A percentile compares a stretch with the other conserved stretches of the same genome.
Conservation (phyloP, 1,140 invertebrate species). For the Lasaia peninsularis region DNA sequence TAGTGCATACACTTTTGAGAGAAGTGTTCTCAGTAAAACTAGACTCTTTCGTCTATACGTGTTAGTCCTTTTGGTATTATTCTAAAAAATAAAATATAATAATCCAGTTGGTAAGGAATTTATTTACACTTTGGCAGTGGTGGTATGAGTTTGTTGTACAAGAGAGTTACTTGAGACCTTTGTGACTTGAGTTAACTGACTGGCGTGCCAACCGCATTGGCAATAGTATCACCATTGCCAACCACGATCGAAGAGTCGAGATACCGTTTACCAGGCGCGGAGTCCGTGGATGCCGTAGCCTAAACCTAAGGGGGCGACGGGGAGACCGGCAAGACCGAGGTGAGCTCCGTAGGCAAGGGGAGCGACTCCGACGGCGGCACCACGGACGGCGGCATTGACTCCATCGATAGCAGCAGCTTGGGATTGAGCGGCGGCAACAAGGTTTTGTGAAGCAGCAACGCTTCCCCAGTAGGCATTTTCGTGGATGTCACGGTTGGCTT, state of each 20-base stretch:
- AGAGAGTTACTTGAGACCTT: conserved; percentile 71
- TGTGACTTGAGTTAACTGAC: conserved; percentile 52
- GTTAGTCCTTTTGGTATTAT: background rate
- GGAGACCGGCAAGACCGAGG: conserved; percentile 37
- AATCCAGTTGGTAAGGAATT: conserved; percentile 44
- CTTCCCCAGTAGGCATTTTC: conserved; percentile 66
- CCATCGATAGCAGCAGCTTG: conserved; percentile 76
- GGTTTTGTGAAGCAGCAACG: conserved; percentile 72
- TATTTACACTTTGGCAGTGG: conserved; percentile 77
- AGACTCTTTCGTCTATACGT: too few relatives aligned
- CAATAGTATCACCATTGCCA: conserved; percentile 24
- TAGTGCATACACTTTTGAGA: too few relatives aligned
- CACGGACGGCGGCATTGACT: conserved; percentile 57
- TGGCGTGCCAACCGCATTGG: conserved; percentile 18
- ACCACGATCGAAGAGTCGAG: conserved; percentile 16
- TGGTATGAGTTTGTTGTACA: conserved; percentile 67
- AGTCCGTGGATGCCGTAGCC: conserved; percentile 41
- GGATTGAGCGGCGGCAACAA: conserved; percentile 78
- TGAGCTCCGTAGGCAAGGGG: conserved; percentile 36
- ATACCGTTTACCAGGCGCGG: conserved; percentile 53
- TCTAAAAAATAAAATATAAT: conserved; percentile 20
- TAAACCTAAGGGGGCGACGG: conserved; percentile 21
- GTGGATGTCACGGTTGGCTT: conserved; percentile 55
- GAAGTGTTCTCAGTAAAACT: too few relatives aligned
- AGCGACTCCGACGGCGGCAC: conserved; percentile 46